Evolutionary conservation across 2,888 invertebrate species (phyloP).

Genomic region (Bellardia pandia): DNA sequence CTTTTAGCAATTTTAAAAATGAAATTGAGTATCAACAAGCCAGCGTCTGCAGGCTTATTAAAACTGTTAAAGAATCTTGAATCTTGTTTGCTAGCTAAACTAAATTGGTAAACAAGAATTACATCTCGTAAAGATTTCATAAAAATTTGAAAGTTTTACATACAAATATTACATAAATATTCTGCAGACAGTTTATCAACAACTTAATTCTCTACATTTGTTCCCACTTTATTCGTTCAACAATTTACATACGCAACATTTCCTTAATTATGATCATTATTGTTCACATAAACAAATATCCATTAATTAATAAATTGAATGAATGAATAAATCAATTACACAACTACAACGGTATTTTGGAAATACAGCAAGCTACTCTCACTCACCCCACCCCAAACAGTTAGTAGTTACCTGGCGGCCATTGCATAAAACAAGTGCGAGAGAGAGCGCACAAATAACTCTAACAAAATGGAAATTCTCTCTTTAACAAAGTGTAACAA

Average conservation of each 20-base stretch:
- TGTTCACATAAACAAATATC: constrained; percentile 36
- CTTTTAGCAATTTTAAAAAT: not conserved
- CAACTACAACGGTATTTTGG: constrained; percentile 24
- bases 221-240: not conserved
- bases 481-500: constrained; percentile 2
- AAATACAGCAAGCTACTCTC: not conserved
- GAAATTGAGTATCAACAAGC: no score
- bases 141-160: not conserved
- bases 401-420: constrained; percentile 19
- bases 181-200: not conserved
- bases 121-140: no score
- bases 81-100: no score
- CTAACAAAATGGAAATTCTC: constrained; percentile 8
- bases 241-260: constrained; percentile 13
- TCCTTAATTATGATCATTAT: constrained; percentile 46
- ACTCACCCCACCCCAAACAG: constrained; percentile 5
- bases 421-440: no score
- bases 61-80: no score
- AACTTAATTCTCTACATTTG: not conserved
- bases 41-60: no score
- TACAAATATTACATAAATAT: not conserved
- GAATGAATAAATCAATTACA: constrained; percentile 22
- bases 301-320: constrained; percentile 50
- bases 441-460: not conserved
- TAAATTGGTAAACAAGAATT: no score